Evolutionary conservation across 1,140 invertebrate genomes (phyloP), one percentile per base, ranked within the genome.

Genomic region (Procambarus clarkii): DNA sequence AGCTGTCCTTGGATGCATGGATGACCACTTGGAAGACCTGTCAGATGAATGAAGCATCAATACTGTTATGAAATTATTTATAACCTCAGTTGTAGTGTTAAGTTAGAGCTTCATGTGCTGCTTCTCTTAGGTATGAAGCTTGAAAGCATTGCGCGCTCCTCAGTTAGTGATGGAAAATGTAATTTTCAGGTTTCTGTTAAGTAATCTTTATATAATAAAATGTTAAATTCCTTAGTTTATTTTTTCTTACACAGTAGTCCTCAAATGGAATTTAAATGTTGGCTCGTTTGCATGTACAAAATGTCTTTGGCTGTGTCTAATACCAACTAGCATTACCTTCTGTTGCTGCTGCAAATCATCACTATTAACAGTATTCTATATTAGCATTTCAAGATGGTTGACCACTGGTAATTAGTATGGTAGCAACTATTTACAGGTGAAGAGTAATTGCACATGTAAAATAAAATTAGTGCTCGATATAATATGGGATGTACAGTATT

Each of bases 151-250:
- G 76, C 18, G 45, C 24, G 64, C 77, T 46, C 64, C 82, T 80
- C 44, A 45, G 13, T 60, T 78, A 79, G 24, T 79, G 76, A 87
- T 87, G 86, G 78, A 87, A 87, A 87, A 78, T 76, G 60, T 15
- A 58, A 83, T 69, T 69, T 89, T 54, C 69, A 69, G 46, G 87
- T 81, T 89, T 89, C 87, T 89, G 87, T 89, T 89, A 82, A 74
- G 87, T 60, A 89, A 69, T 88, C 87, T 89, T 89, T 89, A 78
- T 91, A 91, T 91, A 91, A 91, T 78, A 91, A 85, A 86, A 91
- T 9, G n/a, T 77, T 34, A 44, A 77, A 34, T 13, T 21, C 5
- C 5, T 5, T 50, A 3, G 8, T 80, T 48, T 80, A 18, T 80
- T 15, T 45, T 80, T 45, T 34, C 34, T 34, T 34, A 34, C 34